Percentiles rank a stretch among this genome's conserved stretches.
Evolutionary conservation across 92 coral and sea anemone species (phyloP).

Genomic region (Phenganax subtilis): DNA sequence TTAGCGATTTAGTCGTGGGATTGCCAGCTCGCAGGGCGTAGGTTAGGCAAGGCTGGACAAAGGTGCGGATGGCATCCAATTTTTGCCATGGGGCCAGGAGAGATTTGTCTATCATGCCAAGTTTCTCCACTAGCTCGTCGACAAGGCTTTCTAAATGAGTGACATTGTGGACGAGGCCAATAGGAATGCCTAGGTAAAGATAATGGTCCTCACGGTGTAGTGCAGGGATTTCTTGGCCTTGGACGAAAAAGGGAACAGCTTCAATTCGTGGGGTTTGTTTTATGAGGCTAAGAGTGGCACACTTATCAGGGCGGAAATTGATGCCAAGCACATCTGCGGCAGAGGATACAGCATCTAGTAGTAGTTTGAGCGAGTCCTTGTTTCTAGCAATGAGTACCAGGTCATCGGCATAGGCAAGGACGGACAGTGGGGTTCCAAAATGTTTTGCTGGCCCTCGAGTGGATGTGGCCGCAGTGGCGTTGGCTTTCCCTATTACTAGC

Average conservation of each 20-base stretch:
- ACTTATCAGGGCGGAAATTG: background rate
- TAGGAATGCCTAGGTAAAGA: constrained; percentile 42
- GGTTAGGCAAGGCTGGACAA: constrained; percentile 37
- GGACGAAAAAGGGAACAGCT: background rate
- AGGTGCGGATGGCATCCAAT: constrained; percentile 44
- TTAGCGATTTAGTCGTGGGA: background rate
- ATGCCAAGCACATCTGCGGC: too few species aligned
- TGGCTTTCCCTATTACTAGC: background rate
- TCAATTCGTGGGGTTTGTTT: background rate
- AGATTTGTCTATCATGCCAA: constrained; percentile 19
- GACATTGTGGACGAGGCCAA: constrained; percentile 15
- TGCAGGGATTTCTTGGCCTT: constrained; percentile 2
- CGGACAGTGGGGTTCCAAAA: background rate
- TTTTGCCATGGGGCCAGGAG: constrained; percentile 46
- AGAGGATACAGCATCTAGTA: too few species aligned
- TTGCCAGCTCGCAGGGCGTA: constrained; percentile 26
- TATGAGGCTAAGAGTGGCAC: background rate
- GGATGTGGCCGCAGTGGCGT: background rate
- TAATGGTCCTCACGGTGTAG: constrained; percentile 13
- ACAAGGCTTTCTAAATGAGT: background rate
- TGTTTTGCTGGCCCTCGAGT: background rate
- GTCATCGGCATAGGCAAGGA: constrained; percentile 7
- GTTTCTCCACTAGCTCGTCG: constrained; percentile 14
- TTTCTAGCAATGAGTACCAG: background rate
- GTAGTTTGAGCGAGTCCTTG: too few species aligned